A percentile compares a stretch with the other conserved stretches of the same genome.
Evolutionary conservation across 2,113 vertebrate species (phyloP).

Genomic region (Indicator maculatus): DNA sequence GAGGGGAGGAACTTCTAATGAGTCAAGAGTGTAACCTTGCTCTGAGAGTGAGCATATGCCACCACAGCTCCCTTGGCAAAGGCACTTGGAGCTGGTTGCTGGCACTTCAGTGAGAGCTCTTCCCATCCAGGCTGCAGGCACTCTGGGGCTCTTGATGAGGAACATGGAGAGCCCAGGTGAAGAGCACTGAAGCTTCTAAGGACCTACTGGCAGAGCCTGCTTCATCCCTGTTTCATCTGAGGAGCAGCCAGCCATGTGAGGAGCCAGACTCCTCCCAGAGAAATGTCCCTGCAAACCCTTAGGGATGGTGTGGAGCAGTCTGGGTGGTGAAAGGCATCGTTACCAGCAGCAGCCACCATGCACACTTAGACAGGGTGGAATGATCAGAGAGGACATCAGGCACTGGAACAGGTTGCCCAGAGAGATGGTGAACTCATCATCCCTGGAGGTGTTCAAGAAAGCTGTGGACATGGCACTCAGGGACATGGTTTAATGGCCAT

Average conservation of each 20-base stretch:
- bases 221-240: background rate
- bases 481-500: no score
- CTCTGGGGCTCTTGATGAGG: background rate
- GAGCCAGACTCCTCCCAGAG: background rate
- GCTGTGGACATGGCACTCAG: no score
- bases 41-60: constrained; percentile 44
- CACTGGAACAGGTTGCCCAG: no score
- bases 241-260: background rate
- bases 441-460: no score
- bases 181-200: background rate
- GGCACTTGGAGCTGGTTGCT: background rate
- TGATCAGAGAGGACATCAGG: background rate
- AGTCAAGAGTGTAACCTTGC: constrained; percentile 9
- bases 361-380: rapidly evolving
- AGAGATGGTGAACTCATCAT: no score
- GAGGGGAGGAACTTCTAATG: background rate
- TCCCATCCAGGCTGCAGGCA: background rate
- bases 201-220: background rate
- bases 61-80: constrained; percentile 33
- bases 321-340: background rate
- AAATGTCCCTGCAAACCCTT: rapidly evolving
- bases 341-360: background rate
- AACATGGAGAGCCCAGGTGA: background rate
- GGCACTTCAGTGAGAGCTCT: background rate
- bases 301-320: rapidly evolving